Base-by-base conservation (phyloP, 2,888 invertebrate species). In the Loripinus fragilis region DNA sequence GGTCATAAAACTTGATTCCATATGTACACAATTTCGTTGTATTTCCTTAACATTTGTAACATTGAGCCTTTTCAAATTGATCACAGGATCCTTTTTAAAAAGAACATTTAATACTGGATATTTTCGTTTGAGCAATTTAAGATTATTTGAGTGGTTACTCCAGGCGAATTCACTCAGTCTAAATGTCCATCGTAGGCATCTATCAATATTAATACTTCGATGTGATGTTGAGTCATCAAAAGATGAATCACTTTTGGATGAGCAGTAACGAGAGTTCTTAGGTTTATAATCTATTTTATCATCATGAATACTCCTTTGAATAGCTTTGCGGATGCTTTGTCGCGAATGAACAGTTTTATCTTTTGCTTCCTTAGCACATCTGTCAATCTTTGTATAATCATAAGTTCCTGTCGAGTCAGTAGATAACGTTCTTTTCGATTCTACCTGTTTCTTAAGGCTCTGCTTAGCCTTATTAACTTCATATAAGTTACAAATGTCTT, bases 91-190 rank as follows among this genome's bases (percentile, higher is more conserved):
- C 33, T 20, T 60, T 60, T 60, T 60, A 20, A 60, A 60, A 12
- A 60, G 60, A 17, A 60, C 33, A 17, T 60, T 60, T 60, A 60
- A 60, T 60, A 60, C 60, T 60, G 60, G 33, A 33, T 60, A 60
- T 60, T 60, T 60, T 8, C 12, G 30, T 60, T 60, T 60, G 60
- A 60, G 60, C 60, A 60, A 33, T 33, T 12, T n/a, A 60, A 60
- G 60, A 3, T 3, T 33, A 33, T 33, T 33, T 7, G 15, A 33
- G 20, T 17, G 33, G 33, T 60, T 23, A 17, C 17, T 10, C 60
- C 60, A 60, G 30, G 25, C 60, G 33, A 17, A n/a, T 5, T 60
- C 17, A n/a, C 33, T 33, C 3, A 60, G 60, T 33, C 33, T 7
- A 20, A 33, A 60, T 30, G 60, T 33, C 60, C 60, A 60, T 20